phyloP scores from a whole-genome alignment of 2,797 vertebrate genomes.

The Momotus momota region DNA sequence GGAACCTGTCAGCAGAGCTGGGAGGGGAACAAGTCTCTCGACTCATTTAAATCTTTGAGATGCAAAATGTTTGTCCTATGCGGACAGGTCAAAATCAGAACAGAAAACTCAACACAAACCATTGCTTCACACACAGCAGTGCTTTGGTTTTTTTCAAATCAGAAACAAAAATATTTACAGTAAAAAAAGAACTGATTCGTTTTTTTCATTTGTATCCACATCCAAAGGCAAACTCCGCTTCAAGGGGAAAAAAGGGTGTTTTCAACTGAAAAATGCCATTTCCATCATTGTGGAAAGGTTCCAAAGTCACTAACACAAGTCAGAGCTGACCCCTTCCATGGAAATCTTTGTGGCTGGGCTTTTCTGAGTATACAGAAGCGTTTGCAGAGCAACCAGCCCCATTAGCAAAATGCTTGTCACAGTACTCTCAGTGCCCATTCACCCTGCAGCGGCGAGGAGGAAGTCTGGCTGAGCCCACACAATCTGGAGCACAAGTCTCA shows the following conservation, averaged over 20 bases:
- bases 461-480: not conserved
- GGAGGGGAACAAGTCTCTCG: conserved; percentile 15
- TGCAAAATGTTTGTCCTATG: conserved; percentile 33
- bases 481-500: not conserved
- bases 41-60: conserved; percentile 53
- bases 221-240: not conserved
- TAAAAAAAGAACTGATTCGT: not conserved
- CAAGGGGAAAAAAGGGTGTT: not conserved
- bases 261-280: not conserved
- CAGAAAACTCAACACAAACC: not conserved
- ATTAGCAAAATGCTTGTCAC: rapidly evolving
- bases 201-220: not conserved
- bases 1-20: conserved; percentile 53
- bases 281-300: not conserved
- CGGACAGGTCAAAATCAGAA: conserved; percentile 14
- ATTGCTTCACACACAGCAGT: not conserved
- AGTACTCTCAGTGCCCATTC: rapidly evolving
- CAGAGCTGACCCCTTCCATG: not conserved
- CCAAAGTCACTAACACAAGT: not conserved
- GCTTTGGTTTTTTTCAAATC: not conserved
- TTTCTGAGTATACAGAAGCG: not conserved
- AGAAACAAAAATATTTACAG: not conserved
- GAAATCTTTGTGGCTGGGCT: not conserved
- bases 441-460: not conserved
- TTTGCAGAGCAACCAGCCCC: not conserved